Evolutionary conservation across 2,888 invertebrate genomes (phyloP), one percentile per base, ranked within the genome.

Genomic region (Stenolophus ochropezus): DNA sequence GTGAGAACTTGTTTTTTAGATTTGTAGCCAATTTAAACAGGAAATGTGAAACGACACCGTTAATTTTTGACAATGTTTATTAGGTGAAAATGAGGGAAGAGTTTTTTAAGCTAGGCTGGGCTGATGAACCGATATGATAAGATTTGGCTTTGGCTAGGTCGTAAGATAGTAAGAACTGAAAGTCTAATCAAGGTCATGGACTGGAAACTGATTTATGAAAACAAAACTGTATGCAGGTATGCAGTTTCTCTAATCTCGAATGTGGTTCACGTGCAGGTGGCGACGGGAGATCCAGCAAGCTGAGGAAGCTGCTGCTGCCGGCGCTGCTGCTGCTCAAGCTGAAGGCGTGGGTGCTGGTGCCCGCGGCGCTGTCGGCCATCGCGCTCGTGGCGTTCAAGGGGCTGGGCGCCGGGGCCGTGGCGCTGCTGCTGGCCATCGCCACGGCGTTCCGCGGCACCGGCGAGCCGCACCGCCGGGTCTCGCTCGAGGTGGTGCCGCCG

Each of bases 301-400:
- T 94, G 86, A 92, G 91, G 88, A 92, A 91, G 87, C 89, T 93
- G 85, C 85, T 93, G 23, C 85, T 94, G 61, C 94, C 94, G n/a
- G 86, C 93, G 73, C 89, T 94, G 21, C 87, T 94, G 84, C 90
- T 91, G 20, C 86, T 94, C 86, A 92, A 93, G 86, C 86, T 94
- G 85, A 93, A 93, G 87, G 91, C 92, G 75, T 90, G 91, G 51
- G 89, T 94, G 42, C 89, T 93, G 61, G 87, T 94, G 75, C 93
- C 93, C 27, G 90, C 93, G 23, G 87, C 93, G 61, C 90, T 94
- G 83, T 91, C 92, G 21, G 86, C 91, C 81, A 91, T 94, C 61
- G 92, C 92, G n/a, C 88, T 93, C 83, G 90, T 94, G 71, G 92
- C 93, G 5, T 91, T 94, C 85, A 94, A 93, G 88, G 93, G 93